A percentile compares a stretch with the other conserved stretches of the same genome.
Conservation (phyloP, 2,797 vertebrate genomes). For the Psittacula echo region DNA sequence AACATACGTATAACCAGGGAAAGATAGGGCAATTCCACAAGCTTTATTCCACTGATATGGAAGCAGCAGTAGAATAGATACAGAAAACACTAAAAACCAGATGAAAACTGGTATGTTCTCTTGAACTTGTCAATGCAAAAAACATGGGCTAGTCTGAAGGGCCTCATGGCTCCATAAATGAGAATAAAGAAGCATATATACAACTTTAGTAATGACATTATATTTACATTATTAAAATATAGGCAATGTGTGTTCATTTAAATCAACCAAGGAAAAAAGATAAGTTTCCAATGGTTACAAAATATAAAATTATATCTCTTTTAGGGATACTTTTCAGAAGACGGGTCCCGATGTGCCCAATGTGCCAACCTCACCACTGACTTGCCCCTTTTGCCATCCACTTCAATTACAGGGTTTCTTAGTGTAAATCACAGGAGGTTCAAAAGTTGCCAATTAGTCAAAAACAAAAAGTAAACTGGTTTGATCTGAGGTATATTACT, state of each 20-base stretch:
- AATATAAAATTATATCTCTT: neutral
- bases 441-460: neutral
- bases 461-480: neutral
- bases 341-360: neutral
- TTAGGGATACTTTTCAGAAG: neutral
- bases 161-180: neutral
- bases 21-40: neutral
- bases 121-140: neutral
- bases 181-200: neutral
- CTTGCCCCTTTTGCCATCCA: too few species aligned
- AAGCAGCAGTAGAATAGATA: neutral
- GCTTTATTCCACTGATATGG: neutral
- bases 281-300: neutral
- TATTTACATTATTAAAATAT: neutral
- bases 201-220: neutral
- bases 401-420: neutral
- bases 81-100: neutral
- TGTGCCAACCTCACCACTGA: accelerated
- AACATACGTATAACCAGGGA: neutral
- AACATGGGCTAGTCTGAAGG: neutral
- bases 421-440: neutral
- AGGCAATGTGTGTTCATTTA: neutral
- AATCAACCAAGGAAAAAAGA: neutral
- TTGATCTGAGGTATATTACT: neutral
- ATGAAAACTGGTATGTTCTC: neutral